Evolutionary conservation across 2,888 invertebrate genomes (phyloP).

Genomic region (Tetragonula carbonaria): DNA sequence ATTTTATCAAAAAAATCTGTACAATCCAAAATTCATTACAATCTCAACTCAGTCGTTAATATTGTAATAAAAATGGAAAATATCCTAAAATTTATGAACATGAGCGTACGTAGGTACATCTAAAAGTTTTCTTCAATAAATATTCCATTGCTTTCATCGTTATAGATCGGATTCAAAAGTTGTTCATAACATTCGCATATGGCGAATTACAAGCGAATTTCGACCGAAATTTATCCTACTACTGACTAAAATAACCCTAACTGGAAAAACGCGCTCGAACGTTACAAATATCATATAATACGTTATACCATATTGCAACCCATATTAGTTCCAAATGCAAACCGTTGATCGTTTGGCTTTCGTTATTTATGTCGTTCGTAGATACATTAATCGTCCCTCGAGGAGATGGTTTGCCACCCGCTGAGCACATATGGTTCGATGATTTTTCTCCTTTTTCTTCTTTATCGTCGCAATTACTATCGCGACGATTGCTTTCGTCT

Average conservation of each 20-base stretch:
- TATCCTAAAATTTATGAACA: no score
- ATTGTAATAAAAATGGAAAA: no score
- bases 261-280: neutral
- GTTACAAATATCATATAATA: neutral
- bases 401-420: slow-evolving; percentile 76
- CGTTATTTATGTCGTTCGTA: slow-evolving; percentile 44
- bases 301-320: neutral
- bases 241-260: no score
- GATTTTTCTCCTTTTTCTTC: slow-evolving; percentile 71
- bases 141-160: no score
- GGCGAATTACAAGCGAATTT: neutral
- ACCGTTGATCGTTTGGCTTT: slow-evolving; percentile 17
- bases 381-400: slow-evolving; percentile 64
- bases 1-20: no score
- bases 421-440: slow-evolving; percentile 79
- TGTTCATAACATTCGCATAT: neutral
- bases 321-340: neutral
- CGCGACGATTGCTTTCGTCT: slow-evolving; percentile 64
- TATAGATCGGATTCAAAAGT: neutral
- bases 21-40: no score
- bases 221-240: neutral
- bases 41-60: no score
- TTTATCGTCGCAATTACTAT: slow-evolving; percentile 72
- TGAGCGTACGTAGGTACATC: no score
- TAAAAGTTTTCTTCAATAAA: no score